Evolutionary conservation across 1,140 invertebrate genomes (phyloP).

Genomic region (Aphelenchoides avenae): DNA sequence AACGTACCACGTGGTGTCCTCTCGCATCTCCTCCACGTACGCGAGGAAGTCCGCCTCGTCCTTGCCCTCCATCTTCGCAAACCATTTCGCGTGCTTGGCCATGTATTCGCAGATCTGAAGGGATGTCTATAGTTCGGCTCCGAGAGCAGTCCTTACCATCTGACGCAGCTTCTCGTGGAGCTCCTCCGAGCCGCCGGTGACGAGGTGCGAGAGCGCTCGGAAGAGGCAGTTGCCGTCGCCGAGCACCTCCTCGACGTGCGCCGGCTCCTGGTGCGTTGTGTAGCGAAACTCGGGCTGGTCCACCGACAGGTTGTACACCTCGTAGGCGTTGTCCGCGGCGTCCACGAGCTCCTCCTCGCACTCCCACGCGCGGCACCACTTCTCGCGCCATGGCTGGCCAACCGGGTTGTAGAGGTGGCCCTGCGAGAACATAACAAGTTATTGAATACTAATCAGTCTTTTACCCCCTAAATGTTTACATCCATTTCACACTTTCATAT

Average conservation of each 20-base stretch:
- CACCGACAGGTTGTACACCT: neutral
- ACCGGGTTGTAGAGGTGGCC: constrained; percentile 3
- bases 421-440: no score
- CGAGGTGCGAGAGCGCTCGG: constrained; percentile 3
- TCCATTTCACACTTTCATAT: no score
- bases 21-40: no score
- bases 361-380: neutral
- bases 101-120: no score
- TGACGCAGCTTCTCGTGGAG: neutral
- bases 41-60: no score
- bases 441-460: no score
- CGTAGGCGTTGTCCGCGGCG: neutral
- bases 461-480: no score
- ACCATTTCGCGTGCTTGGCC: no score
- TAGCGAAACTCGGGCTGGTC: neutral
- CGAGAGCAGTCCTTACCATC: no score
- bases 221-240: neutral
- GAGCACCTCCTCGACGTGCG: neutral
- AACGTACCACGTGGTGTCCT: no score
- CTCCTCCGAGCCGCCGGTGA: constrained; percentile 6
- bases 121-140: no score
- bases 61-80: no score
- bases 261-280: neutral
- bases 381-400: neutral
- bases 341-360: neutral